phyloP scores from a whole-genome alignment of 2,888 invertebrate genomes.

The Junonia oenone region DNA sequence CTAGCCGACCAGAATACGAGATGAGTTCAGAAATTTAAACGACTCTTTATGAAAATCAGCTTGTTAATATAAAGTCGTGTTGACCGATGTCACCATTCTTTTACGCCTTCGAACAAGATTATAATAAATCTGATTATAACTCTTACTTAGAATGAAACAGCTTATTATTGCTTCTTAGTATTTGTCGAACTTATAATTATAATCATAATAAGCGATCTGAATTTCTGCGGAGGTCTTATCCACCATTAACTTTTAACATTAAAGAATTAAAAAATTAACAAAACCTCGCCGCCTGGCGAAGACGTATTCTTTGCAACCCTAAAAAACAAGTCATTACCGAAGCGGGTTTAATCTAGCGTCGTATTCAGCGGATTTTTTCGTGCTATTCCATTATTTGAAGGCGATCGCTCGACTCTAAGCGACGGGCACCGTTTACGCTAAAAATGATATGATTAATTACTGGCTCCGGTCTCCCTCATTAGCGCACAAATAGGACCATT shows the following conservation, averaged over 20 bases:
- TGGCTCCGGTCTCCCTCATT: conserved; percentile 69
- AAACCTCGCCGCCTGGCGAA: conserved; percentile 65
- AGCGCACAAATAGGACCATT: conserved; percentile 70
- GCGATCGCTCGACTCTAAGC: conserved; percentile 59
- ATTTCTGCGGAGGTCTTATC: conserved; percentile 33
- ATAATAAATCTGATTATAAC: background rate
- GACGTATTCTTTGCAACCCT: conserved; percentile 77
- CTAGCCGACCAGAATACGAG: conserved; percentile 62
- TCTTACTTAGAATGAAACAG: background rate
- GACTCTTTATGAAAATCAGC: conserved; percentile 61
- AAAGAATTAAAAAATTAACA: conserved; percentile 64
- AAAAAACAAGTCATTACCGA: conserved; percentile 79
- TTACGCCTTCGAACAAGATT: conserved; percentile 2
- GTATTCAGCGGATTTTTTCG: conserved; percentile 62
- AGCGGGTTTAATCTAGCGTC: conserved; percentile 70
- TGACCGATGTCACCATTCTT: conserved; percentile 31
- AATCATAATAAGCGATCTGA: background rate
- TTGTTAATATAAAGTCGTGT: conserved; percentile 60
- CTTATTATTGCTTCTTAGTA: background rate
- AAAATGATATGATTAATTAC: conserved; percentile 78
- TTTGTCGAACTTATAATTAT: background rate
- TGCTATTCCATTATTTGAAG: conserved; percentile 67
- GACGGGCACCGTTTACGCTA: conserved; percentile 65
- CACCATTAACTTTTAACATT: conserved; percentile 57
- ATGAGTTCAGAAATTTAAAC: conserved; percentile 70